Percentiles rank a stretch among this genome's conserved stretches.
Conservation (phyloP, 2,113 vertebrate genomes). For the Catagonus wagneri region DNA sequence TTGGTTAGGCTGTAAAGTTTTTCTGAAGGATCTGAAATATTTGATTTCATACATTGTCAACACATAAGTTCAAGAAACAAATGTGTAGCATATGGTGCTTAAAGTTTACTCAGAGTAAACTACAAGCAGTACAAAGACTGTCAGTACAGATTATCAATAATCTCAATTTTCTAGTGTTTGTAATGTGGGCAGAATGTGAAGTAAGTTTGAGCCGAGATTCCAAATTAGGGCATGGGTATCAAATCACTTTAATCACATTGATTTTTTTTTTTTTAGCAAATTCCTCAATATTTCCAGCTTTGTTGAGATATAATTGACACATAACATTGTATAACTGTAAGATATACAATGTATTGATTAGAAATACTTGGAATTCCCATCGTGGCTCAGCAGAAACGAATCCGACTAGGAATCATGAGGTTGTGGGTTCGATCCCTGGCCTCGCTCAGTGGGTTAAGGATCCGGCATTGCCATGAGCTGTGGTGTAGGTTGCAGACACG, state of each 20-base stretch:
- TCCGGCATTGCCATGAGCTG: no score
- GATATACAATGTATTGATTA: background rate
- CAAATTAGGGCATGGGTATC: background rate
- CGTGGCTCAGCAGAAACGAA: no score
- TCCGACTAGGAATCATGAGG: no score
- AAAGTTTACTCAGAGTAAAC: conserved; percentile 12
- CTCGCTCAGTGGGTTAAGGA: no score
- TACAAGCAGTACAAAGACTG: background rate
- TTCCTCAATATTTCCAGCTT: background rate
- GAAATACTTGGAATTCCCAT: no score
- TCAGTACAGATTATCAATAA: background rate
- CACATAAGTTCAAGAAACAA: conserved; percentile 34
- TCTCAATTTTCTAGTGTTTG: background rate
- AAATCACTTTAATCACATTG: background rate
- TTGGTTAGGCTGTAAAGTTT: conserved; percentile 14
- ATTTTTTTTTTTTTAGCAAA: background rate
- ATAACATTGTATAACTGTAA: background rate
- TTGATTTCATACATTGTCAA: conserved; percentile 55
- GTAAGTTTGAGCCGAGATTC: background rate
- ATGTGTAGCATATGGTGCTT: background rate
- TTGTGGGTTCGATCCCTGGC: no score
- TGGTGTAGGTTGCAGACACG: no score
- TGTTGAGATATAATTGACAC: background rate
- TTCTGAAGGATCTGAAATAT: conserved; percentile 77
- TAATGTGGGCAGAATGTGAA: background rate